Evolutionary conservation across 2,888 invertebrate genomes (phyloP).

Genomic region (Aplocera efformata): DNA sequence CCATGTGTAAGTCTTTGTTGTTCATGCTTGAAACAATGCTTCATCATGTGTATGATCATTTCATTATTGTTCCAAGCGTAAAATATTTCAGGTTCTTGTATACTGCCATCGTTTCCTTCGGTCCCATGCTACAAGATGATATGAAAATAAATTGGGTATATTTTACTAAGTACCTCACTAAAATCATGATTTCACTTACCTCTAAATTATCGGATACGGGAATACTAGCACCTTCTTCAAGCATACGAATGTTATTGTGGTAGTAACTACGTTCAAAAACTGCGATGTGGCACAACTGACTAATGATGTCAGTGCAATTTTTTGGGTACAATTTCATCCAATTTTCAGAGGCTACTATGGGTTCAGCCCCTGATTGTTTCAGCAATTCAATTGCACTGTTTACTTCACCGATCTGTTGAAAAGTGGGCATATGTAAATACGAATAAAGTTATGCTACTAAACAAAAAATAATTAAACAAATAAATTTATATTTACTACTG

Average conservation of each 20-base stretch:
- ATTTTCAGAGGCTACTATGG: slow-evolving; percentile 44
- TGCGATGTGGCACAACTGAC: slow-evolving; percentile 46
- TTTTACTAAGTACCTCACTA: background rate
- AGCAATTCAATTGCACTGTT: slow-evolving; percentile 59
- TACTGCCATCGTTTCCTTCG: slow-evolving; percentile 20
- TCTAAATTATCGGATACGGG: slow-evolving; percentile 25
- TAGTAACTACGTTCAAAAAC: slow-evolving; percentile 53
- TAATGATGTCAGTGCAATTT: slow-evolving; percentile 53
- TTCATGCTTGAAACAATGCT: slow-evolving; percentile 71
- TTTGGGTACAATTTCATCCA: slow-evolving; percentile 58
- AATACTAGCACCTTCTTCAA: slow-evolving; percentile 36
- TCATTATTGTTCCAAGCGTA: slow-evolving; percentile 78
- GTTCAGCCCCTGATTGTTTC: slow-evolving; percentile 49
- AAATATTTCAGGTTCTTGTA: slow-evolving; percentile 26
- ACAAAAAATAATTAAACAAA: no score
- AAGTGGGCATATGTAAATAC: background rate
- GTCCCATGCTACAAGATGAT: slow-evolving; percentile 7
- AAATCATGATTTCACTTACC: slow-evolving; percentile 23
- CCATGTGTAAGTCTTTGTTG: slow-evolving; percentile 36
- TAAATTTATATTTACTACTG: no score
- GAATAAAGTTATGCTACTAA: background rate
- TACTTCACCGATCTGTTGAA: slow-evolving; percentile 49
- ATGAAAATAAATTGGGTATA: background rate
- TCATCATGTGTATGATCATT: slow-evolving; percentile 64
- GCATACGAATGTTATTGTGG: slow-evolving; percentile 34